Evolutionary conservation across 2,113 vertebrate species (phyloP), one percentile per base, ranked within the genome.

Genomic region (Prunella himalayana): DNA sequence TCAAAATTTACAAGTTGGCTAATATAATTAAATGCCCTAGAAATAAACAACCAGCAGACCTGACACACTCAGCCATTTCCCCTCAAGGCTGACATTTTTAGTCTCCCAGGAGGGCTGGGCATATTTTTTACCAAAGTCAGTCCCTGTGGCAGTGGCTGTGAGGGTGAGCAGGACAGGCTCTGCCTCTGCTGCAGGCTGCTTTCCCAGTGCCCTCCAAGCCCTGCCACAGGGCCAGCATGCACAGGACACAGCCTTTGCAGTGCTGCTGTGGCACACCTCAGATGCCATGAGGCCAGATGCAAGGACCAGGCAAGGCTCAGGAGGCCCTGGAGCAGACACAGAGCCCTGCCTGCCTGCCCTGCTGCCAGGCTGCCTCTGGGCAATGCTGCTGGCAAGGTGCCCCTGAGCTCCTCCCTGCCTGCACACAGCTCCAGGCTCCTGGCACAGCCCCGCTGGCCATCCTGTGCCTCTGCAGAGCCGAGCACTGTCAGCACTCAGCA

Each of bases 311-410:
- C 47, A 3, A 6, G 27, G 72, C 28, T 73, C 64, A 70, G 54
- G 44, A 82, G 35, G 42, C 42, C 59, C 71, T 80, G 86, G 79
- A 86, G 39, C 0, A 0, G 28, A 22, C 45, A 72, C 88, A 77
- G 50, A 72, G 82, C 54, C 79, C 76, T 77, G 76, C 78, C 82
- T 24, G 64, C 51, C 61, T 41, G 63, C 85, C 57, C 79, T 79
- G 75, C 77, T 88, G 89, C 91, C 33, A 45, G 88, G 69, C 64
- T 64, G 72, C 89, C 89, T 82, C 25, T 11, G 45, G 89, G 83
- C 91, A 59, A 2, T 4, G 64, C 92, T 90, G 94, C 76, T 92
- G 95, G 94, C 86, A 59, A 88, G 68, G 42, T 80, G 82, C 72
- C 84, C 37, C 82, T 33, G 35, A 0, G 12, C 51, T 70, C 54